Percentiles rank a stretch among this genome's conserved stretches.
Evolutionary conservation across 2,797 vertebrate genomes (phyloP).

Genomic region (Synaphobranchus kaupii): DNA sequence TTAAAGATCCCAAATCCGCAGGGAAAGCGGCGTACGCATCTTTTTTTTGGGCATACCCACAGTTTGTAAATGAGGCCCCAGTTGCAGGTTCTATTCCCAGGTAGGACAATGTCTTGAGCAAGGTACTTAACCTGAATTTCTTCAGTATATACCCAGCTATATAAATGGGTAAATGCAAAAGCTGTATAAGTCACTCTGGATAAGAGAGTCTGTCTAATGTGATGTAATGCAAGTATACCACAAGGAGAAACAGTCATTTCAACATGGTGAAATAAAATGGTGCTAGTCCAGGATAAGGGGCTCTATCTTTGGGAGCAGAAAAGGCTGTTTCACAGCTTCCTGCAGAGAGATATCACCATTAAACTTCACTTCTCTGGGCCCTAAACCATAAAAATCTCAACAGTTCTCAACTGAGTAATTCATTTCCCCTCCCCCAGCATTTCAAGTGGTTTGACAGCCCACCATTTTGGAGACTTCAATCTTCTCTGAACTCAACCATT

Average conservation of each 20-base stretch:
- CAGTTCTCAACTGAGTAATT: not conserved
- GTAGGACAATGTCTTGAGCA: not conserved
- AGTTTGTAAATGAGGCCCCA: too few species aligned
- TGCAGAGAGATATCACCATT: not conserved
- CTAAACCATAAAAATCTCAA: not conserved
- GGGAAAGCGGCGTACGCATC: too few species aligned
- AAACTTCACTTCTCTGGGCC: not conserved
- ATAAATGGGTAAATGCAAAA: not conserved
- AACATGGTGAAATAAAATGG: not conserved
- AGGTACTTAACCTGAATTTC: too few species aligned
- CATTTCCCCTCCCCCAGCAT: not conserved
- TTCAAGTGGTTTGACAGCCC: not conserved
- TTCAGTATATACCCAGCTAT: not conserved
- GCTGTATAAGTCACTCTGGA: not conserved
- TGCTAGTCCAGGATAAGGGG: not conserved
- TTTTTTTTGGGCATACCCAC: too few species aligned
- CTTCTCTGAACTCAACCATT: not conserved
- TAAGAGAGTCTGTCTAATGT: not conserved
- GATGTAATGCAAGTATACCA: not conserved
- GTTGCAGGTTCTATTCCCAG: not conserved
- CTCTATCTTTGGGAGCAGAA: not conserved
- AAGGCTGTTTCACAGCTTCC: not conserved
- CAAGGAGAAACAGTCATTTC: not conserved
- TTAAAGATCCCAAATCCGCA: too few species aligned
- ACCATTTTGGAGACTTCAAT: not conserved